Conservation (phyloP, 2,888 invertebrate genomes). For the Seira musarum region DNA sequence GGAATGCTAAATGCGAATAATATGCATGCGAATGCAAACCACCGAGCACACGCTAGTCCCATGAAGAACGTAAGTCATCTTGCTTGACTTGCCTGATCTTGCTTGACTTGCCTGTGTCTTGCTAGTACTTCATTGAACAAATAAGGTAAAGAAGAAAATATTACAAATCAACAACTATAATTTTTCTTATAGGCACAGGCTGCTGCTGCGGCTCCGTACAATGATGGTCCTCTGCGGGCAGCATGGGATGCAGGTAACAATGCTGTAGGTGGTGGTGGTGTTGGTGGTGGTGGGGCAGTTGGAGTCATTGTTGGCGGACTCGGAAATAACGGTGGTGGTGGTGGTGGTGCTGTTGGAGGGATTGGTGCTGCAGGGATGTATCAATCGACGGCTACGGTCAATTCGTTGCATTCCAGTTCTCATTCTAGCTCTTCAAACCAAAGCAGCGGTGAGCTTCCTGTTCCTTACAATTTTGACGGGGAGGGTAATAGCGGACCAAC, state of each 20-base stretch:
- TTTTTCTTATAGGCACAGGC: conserved; percentile 71
- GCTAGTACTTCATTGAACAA: conserved; percentile 20
- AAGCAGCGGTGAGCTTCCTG: conserved; percentile 67
- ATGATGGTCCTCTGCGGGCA: conserved; percentile 73
- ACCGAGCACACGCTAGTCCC: conserved; percentile 62
- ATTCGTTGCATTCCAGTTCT: conserved; percentile 70
- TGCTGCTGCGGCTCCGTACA: conserved; percentile 74
- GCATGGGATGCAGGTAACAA: conserved; percentile 70
- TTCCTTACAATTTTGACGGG: conserved; percentile 58
- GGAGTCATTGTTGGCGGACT: conserved; percentile 18
- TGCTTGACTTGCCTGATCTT: background rate
- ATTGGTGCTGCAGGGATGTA: conserved; percentile 59
- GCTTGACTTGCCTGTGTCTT: background rate
- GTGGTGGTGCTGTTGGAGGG: conserved; percentile 45
- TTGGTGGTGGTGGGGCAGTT: conserved; percentile 35
- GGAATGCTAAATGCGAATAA: conserved; percentile 47
- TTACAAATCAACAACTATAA: conserved; percentile 12
- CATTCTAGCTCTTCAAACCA: conserved; percentile 70
- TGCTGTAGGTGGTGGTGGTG: conserved; percentile 60
- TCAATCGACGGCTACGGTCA: conserved; percentile 67
- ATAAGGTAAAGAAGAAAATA: conserved; percentile 21
- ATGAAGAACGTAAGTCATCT: conserved; percentile 65
- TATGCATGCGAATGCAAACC: conserved; percentile 54
- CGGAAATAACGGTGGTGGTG: conserved; percentile 46
- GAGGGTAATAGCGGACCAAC: conserved; percentile 51